These are phyloP conservation scores for Eospalax fontanierii DNA, from an alignment of 2,797 vertebrate genomes.

Conservation along the genomic window DNA sequence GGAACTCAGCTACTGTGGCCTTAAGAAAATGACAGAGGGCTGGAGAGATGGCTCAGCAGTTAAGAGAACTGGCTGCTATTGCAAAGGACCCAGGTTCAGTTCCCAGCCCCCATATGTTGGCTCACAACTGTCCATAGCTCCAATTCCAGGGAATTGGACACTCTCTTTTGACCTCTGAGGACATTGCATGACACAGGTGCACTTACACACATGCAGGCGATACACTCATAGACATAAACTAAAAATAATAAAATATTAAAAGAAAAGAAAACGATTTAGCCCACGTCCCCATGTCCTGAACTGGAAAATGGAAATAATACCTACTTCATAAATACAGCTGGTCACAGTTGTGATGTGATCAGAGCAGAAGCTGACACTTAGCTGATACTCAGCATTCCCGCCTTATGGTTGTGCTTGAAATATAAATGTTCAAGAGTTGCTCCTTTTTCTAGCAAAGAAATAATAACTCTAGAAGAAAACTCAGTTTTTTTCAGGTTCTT, in stretches of 20 bases:
- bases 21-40: constrained; percentile 36
- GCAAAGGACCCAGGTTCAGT: too few species aligned
- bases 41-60: too few species aligned
- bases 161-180: too few species aligned
- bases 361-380: not conserved
- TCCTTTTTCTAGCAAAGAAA: constrained; percentile 58
- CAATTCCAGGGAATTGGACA: too few species aligned
- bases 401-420: not conserved
- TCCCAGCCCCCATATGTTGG: too few species aligned
- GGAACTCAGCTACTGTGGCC: constrained; percentile 18
- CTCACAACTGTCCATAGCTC: too few species aligned
- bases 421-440: not conserved
- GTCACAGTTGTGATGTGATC: not conserved
- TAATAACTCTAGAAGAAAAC: not conserved
- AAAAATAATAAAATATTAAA: too few species aligned
- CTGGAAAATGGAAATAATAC: constrained; percentile 75
- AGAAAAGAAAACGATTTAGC: not conserved
- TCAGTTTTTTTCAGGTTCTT: constrained; percentile 27
- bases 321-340: constrained; percentile 59
- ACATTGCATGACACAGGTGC: too few species aligned
- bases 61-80: too few species aligned
- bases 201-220: too few species aligned
- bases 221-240: too few species aligned
- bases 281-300: constrained; percentile 61
- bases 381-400: not conserved